Percentiles rank a stretch among this genome's conserved stretches.
Conservation (phyloP, 2,888 invertebrate genomes). For the Parnassius glacialis region DNA sequence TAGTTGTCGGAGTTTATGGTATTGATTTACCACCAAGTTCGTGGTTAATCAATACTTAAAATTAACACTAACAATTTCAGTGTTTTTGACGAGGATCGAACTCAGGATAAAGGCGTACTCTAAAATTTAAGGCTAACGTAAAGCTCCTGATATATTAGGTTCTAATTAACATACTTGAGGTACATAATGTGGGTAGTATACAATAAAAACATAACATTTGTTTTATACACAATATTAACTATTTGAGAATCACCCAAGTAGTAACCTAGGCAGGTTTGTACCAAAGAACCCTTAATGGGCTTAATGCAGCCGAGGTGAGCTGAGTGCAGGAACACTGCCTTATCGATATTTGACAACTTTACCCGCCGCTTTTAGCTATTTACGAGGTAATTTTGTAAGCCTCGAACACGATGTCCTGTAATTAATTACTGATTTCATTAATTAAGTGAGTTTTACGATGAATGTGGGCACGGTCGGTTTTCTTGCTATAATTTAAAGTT, state of each 20-base stretch:
- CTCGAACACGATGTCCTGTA: slow-evolving; percentile 20
- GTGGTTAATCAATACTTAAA: too few relatives aligned
- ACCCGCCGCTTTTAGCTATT: slow-evolving; percentile 19
- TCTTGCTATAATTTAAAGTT: too few relatives aligned
- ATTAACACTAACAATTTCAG: too few relatives aligned
- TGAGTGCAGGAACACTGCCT: slow-evolving; percentile 19
- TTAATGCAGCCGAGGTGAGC: slow-evolving; percentile 34
- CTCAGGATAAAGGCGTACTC: too few relatives aligned
- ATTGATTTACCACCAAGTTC: too few relatives aligned
- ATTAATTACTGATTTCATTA: slow-evolving; percentile 27
- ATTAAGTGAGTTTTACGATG: slow-evolving; percentile 17
- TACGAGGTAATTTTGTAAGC: slow-evolving; percentile 27
- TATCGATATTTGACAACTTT: slow-evolving; percentile 31
- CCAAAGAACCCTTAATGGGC: slow-evolving; percentile 44
- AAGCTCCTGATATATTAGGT: too few relatives aligned
- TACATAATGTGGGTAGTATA: too few relatives aligned
- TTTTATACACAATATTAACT: not conserved
- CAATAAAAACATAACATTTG: too few relatives aligned
- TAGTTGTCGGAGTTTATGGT: too few relatives aligned
- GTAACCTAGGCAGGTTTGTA: slow-evolving; percentile 35
- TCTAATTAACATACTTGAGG: too few relatives aligned
- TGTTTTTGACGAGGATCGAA: too few relatives aligned
- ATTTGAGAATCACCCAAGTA: slow-evolving; percentile 40
- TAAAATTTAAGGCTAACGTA: too few relatives aligned
- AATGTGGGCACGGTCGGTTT: slow-evolving; percentile 4